phyloP scores from a whole-genome alignment of 2,888 invertebrate species.

The Papilio demoleus region DNA sequence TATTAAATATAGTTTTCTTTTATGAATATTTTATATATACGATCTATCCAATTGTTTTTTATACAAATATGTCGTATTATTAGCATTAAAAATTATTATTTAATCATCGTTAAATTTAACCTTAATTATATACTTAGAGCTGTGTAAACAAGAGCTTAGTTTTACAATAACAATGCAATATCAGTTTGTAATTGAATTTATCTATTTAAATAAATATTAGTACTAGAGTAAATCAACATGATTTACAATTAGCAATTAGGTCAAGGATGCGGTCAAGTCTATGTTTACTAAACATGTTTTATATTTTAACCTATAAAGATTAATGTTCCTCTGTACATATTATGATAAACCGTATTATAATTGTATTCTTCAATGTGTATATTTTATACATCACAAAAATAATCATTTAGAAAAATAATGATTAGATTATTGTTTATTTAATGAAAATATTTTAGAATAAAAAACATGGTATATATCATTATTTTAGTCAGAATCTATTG shows the following conservation, averaged over 20 bases:
- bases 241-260: background rate
- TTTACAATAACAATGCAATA: conserved; percentile 1
- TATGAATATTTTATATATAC: background rate
- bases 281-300: conserved; percentile 1
- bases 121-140: background rate
- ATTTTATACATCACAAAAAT: too few relatives aligned
- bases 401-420: too few relatives aligned
- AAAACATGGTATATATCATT: too few relatives aligned
- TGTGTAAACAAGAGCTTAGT: background rate
- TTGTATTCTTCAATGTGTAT: too few relatives aligned
- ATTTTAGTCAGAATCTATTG: too few relatives aligned
- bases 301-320: conserved; percentile 6
- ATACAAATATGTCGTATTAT: too few relatives aligned
- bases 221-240: background rate
- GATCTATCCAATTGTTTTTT: too few relatives aligned
- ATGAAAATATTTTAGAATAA: too few relatives aligned
- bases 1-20: conserved; percentile 39
- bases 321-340: background rate
- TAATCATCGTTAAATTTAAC: too few relatives aligned
- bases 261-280: conserved; percentile 19
- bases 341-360: too few relatives aligned
- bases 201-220: conserved; percentile 7
- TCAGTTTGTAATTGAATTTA: conserved; percentile 13
- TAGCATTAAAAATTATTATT: too few relatives aligned
- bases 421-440: too few relatives aligned